A percentile compares a stretch with the other conserved stretches of the same genome.
phyloP scores from a whole-genome alignment of 2,113 vertebrate genomes.

The Silurus meridionalis region DNA sequence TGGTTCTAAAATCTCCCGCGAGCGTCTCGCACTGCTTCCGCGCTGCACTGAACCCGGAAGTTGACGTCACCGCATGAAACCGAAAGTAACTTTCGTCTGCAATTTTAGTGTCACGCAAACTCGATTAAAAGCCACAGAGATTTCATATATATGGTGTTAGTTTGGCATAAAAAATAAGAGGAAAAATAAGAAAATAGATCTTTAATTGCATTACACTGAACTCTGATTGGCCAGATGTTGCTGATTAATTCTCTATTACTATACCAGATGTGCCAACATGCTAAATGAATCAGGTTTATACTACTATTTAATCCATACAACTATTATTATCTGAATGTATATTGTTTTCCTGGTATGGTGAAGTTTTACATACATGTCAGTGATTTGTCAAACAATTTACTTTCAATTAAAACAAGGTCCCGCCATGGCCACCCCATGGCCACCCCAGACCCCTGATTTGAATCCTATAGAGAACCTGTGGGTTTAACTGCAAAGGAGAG shows the following conservation, averaged over 20 bases:
- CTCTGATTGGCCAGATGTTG: neutral
- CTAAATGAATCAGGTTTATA: neutral
- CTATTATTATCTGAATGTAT: too few relatives aligned
- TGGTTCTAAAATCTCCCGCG: neutral
- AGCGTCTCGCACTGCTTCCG: neutral
- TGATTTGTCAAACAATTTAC: too few relatives aligned
- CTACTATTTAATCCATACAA: neutral
- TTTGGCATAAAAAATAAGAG: neutral
- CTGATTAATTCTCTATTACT: neutral
- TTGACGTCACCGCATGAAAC: neutral
- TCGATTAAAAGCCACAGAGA: neutral
- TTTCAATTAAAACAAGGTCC: too few relatives aligned
- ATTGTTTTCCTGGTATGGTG: too few relatives aligned
- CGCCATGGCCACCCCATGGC: too few relatives aligned
- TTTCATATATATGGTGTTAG: neutral
- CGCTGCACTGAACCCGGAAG: neutral
- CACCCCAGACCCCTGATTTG: too few relatives aligned
- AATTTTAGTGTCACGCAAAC: neutral
- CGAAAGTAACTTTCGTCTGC: neutral
- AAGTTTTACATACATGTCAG: too few relatives aligned
- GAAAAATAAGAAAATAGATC: neutral
- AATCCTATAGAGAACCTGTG: too few relatives aligned
- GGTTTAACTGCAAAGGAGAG: too few relatives aligned
- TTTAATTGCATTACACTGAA: neutral
- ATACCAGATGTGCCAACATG: neutral